These are phyloP conservation scores for Pheosia tremula DNA, from an alignment of 2,888 invertebrate genomes.

Conservation along the genomic window DNA sequence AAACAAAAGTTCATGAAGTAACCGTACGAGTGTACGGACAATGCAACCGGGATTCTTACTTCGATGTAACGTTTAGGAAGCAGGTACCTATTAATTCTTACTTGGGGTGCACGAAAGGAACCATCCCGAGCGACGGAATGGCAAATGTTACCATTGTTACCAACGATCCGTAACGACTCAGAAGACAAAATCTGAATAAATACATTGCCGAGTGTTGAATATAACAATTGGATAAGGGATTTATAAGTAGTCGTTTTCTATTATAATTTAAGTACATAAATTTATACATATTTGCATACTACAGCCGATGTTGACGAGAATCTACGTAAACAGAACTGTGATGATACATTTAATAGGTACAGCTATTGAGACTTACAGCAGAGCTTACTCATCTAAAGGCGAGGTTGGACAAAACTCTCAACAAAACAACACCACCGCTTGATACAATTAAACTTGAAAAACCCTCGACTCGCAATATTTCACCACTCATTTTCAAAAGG, in stretches of 20 bases:
- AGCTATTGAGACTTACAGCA: not conserved
- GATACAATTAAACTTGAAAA: not conserved
- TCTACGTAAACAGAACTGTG: not conserved
- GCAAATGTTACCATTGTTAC: too few relatives aligned
- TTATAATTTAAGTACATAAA: not conserved
- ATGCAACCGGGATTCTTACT: not conserved
- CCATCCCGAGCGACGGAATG: too few relatives aligned
- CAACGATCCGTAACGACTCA: too few relatives aligned
- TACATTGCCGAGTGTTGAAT: too few relatives aligned
- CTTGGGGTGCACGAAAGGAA: too few relatives aligned
- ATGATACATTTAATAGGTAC: not conserved
- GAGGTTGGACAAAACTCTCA: not conserved
- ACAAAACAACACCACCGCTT: not conserved
- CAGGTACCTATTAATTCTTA: too few relatives aligned
- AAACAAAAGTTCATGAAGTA: constrained; percentile 6
- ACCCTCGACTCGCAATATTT: not conserved
- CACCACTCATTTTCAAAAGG: not conserved
- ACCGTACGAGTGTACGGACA: not conserved
- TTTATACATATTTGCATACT: not conserved
- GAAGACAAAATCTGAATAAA: too few relatives aligned
- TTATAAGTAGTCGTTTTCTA: not conserved
- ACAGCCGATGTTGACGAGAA: not conserved
- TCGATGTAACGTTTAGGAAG: too few relatives aligned
- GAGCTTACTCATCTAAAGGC: not conserved
- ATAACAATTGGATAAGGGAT: too few relatives aligned